phyloP scores from a whole-genome alignment of 2,797 vertebrate genomes.

The Sphenopsis melanotis region DNA sequence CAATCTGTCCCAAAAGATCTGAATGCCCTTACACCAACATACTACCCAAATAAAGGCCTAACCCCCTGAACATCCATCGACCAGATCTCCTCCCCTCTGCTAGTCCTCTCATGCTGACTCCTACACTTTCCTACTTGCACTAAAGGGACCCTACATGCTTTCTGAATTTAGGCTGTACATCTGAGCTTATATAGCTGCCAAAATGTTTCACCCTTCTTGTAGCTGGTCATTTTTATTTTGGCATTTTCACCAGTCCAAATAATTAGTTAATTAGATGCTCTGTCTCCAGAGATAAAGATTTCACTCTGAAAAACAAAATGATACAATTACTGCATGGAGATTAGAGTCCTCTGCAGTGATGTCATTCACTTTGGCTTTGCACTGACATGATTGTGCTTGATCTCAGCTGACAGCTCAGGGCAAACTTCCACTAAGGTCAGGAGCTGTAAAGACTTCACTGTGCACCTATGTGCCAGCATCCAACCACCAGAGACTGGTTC shows the following conservation, averaged over 20 bases:
- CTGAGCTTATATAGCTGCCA: conserved; percentile 2
- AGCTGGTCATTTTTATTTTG: not conserved
- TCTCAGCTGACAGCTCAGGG: conserved; percentile 3
- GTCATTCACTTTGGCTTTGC: conserved; percentile 33
- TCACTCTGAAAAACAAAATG: conserved; percentile 39
- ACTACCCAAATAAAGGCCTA: no score
- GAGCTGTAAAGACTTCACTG: not conserved
- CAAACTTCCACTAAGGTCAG: conserved; percentile 3
- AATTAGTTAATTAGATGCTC: conserved; percentile 35
- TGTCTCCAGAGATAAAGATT: conserved; percentile 45
- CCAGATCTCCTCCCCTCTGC: no score
- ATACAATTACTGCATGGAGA: conserved; percentile 33
- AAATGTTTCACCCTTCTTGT: not conserved
- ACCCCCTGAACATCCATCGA: no score
- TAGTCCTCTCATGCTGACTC: no score
- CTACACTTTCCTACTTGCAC: not conserved
- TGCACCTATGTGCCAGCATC: not conserved
- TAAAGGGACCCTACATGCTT: not conserved
- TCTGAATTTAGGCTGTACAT: not conserved
- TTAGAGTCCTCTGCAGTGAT: conserved; percentile 40
- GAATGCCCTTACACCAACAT: not conserved
- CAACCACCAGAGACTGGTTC: not conserved
- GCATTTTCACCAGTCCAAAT: conserved; percentile 19
- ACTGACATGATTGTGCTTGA: conserved; percentile 10
- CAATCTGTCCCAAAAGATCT: not conserved